Evolutionary conservation across 1,140 invertebrate species (phyloP), one percentile per base, ranked within the genome.

Genomic region (Magallana angulata): DNA sequence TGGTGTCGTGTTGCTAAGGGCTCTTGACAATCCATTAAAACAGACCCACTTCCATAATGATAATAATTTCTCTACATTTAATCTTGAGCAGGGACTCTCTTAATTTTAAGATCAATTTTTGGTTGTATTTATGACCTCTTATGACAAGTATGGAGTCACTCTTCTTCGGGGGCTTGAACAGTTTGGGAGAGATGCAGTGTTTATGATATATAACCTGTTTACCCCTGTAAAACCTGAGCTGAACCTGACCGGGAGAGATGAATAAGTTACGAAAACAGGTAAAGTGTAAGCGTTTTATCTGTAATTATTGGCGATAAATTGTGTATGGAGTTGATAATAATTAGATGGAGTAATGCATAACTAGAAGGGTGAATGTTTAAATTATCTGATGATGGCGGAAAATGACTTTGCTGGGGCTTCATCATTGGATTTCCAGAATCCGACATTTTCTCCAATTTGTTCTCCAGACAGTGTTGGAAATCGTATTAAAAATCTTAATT

Each of bases 181-280:
- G 24, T 24, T 76, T 76, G 24, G 36, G 68, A 30, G 36, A 30
- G 24, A 76, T 76, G 68, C 24, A 76, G 30, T 36, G 12, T 12
- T 18, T 7, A 36, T 76, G 12, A 76, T 76, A 76, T 71, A 30
- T 36, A 76, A 76, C 68, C 24, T 30, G 24, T 30, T 76, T 12
- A 76, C 68, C 68, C 60, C 68, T 76, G 68, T 76, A 76, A 76
- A 76, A 76, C 68, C 60, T n/a, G 8, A 11, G 24, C 14, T 76
- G 68, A 76, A 76, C 68, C 3, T 12, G 68, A 24, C 24, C 68
- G 12, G 24, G 8, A 76, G 68, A 36, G 24, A 76, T 76, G 68
- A 30, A 76, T 76, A 76, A 76, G 68, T 76, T 76, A 76, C 68
- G 68, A 76, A 76, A 76, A 76, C 68, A 76, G 68, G 68, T 76